phyloP scores from a whole-genome alignment of 2,888 invertebrate genomes.

The Melitaea athalia region DNA sequence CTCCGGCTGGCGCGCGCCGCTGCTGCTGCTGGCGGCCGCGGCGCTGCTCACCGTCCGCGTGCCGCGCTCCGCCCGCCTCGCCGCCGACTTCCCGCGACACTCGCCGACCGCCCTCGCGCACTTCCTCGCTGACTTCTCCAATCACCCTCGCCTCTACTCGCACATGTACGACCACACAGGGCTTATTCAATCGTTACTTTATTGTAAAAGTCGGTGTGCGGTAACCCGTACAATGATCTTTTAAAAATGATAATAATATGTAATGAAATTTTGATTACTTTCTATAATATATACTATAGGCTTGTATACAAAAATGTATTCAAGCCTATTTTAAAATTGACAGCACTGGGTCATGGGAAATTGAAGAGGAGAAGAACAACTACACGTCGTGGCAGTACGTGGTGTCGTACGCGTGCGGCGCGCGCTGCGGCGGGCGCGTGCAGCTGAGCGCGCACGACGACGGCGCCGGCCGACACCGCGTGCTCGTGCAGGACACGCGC shows the following conservation, averaged over 20 bases:
- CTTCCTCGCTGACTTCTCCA: constrained; percentile 60
- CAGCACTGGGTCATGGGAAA: constrained; percentile 51
- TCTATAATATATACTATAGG: neutral
- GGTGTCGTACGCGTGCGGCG: constrained; percentile 55
- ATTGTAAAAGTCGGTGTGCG: too few relatives aligned
- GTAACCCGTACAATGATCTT: too few relatives aligned
- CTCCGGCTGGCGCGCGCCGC: constrained; percentile 25
- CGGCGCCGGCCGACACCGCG: constrained; percentile 42
- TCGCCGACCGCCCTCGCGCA: constrained; percentile 49
- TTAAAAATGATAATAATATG: too few relatives aligned
- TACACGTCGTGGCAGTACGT: constrained; percentile 57
- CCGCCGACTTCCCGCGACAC: constrained; percentile 38
- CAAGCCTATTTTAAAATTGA: neutral
- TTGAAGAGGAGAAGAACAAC: constrained; percentile 58
- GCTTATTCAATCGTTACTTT: too few relatives aligned
- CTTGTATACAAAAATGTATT: too few relatives aligned
- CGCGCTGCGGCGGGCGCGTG: constrained; percentile 52
- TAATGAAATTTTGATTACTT: too few relatives aligned
- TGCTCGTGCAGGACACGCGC: constrained; percentile 41
- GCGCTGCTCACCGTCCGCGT: constrained; percentile 39
- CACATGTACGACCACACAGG: constrained; percentile 41
- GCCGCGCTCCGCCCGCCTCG: constrained; percentile 31
- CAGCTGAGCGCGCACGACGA: constrained; percentile 39
- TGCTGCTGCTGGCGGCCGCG: constrained; percentile 36
- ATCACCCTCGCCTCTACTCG: constrained; percentile 48